Conservation (phyloP, 2,797 vertebrate species). For the Pitangus sulphuratus region DNA sequence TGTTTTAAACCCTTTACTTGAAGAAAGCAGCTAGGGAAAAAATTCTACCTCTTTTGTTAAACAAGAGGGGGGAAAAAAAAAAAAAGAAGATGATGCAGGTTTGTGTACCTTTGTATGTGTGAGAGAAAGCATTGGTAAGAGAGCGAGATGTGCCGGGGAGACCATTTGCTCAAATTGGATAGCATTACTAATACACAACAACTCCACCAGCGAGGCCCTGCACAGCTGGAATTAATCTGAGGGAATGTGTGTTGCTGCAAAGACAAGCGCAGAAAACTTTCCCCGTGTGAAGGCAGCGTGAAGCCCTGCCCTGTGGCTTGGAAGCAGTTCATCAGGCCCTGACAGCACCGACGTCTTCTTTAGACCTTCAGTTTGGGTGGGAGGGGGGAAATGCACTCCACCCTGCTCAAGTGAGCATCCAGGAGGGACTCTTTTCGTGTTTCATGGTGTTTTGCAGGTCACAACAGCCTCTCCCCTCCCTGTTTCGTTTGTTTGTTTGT, state of each 20-base stretch:
- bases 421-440: not conserved
- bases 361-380: not conserved
- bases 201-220: constrained; percentile 39
- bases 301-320: constrained; percentile 75
- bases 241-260: constrained; percentile 48
- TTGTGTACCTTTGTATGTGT: not conserved
- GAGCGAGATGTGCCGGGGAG: not conserved
- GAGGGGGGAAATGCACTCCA: not conserved
- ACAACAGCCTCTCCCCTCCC: not conserved
- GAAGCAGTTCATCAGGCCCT: constrained; percentile 59
- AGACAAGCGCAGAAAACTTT: constrained; percentile 62
- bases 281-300: constrained; percentile 53
- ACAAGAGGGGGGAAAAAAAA: not conserved
- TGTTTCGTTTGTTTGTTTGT: not conserved
- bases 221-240: constrained; percentile 75
- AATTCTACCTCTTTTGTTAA: not conserved
- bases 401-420: constrained; percentile 2
- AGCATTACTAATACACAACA: constrained; percentile 38
- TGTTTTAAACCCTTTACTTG: not conserved
- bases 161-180: constrained; percentile 25
- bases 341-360: constrained; percentile 67
- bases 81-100: not conserved
- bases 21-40: not conserved
- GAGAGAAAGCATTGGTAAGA: not conserved
- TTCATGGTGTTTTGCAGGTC: not conserved